Percentiles rank a stretch among this genome's conserved stretches.
These are phyloP conservation scores for Epinephelus lanceolatus DNA, from an alignment of 2,113 vertebrate species.

Conservation along the genomic window DNA sequence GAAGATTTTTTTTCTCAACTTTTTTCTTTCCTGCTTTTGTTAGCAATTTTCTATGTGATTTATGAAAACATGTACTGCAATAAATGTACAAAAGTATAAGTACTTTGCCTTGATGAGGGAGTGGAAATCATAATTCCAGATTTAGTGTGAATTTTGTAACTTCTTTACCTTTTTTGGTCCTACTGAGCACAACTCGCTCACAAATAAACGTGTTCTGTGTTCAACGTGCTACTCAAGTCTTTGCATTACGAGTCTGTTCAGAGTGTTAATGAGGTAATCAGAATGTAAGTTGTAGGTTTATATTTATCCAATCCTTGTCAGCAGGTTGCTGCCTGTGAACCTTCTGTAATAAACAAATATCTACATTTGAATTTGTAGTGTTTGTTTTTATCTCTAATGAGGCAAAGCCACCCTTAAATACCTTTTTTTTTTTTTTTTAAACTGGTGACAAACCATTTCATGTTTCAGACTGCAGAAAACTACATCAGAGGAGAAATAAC, in stretches of 20 bases:
- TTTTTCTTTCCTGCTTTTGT: background rate
- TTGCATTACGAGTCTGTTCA: background rate
- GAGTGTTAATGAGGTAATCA: background rate
- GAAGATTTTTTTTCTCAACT: background rate
- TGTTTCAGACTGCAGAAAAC: too few species aligned
- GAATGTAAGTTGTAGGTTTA: background rate
- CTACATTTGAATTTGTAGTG: background rate
- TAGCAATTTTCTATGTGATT: background rate
- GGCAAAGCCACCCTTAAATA: background rate
- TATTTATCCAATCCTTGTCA: background rate
- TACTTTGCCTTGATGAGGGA: background rate
- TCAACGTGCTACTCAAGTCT: conserved; percentile 6
- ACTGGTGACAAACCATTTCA: background rate
- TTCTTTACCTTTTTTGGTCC: background rate
- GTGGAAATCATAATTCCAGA: background rate
- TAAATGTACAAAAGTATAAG: background rate
- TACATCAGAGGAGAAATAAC: background rate
- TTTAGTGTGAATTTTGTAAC: background rate
- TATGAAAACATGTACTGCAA: background rate
- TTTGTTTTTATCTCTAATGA: background rate
- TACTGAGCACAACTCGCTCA: background rate
- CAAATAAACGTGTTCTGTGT: background rate
- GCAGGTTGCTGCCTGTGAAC: background rate
- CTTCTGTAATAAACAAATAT: conserved; percentile 15
- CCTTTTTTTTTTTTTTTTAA: too few species aligned